These are phyloP conservation scores for Gastracanthus pulcherrimus DNA, from an alignment of 2,888 invertebrate genomes.

Conservation along the genomic window DNA sequence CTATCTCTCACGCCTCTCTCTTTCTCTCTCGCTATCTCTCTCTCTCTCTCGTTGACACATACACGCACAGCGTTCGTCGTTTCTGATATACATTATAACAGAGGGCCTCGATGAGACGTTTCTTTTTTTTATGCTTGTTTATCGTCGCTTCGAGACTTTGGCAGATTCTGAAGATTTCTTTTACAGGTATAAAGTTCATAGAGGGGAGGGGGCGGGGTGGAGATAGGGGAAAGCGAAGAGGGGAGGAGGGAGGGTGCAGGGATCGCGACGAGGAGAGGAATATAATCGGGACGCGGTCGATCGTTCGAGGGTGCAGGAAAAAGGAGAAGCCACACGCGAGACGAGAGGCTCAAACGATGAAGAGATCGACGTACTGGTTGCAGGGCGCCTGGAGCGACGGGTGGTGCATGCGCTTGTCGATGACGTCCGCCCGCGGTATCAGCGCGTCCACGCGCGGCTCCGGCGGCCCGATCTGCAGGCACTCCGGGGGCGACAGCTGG, in stretches of 20 bases:
- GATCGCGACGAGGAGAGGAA: no score
- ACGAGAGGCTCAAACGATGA: slow-evolving; percentile 66
- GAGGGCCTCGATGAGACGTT: slow-evolving; percentile 20
- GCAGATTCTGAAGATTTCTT: slow-evolving; percentile 26
- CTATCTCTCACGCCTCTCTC: neutral
- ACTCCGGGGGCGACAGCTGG: slow-evolving; percentile 72
- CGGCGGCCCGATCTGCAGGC: slow-evolving; percentile 68
- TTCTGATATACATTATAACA: neutral
- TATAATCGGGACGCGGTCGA: neutral
- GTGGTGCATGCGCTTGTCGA: slow-evolving; percentile 71
- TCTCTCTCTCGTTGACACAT: neutral
- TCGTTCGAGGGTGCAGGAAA: slow-evolving; percentile 12
- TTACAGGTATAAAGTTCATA: no score
- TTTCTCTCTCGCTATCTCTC: neutral
- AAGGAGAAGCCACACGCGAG: slow-evolving; percentile 9
- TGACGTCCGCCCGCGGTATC: slow-evolving; percentile 69
- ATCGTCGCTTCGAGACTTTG: neutral
- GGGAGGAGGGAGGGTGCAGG: neutral
- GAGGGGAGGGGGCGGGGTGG: no score
- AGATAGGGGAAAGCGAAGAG: neutral
- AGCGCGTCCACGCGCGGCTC: slow-evolving; percentile 70
- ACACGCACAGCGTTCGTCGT: neutral
- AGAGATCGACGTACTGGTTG: slow-evolving; percentile 71
- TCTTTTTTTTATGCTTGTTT: no score
- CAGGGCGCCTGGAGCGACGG: slow-evolving; percentile 71